Percentiles rank a stretch among this genome's conserved stretches.
Conservation (phyloP, 2,113 vertebrate genomes). For the Gasterosteus aculeatus region DNA sequence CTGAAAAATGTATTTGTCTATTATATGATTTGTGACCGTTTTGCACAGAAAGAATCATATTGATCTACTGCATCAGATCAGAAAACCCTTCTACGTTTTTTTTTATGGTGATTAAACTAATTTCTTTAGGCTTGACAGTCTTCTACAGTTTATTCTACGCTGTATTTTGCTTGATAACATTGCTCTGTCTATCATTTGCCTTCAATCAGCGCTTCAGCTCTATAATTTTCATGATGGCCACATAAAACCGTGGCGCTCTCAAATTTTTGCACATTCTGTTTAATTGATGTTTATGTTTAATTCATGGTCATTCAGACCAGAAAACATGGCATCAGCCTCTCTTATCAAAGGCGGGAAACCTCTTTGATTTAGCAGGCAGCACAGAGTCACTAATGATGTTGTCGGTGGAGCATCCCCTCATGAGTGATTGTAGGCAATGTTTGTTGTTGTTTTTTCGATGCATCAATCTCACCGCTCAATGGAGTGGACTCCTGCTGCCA, state of each 20-base stretch:
- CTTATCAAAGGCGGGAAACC: constrained; percentile 55
- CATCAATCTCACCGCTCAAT: constrained; percentile 59
- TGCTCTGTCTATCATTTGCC: neutral
- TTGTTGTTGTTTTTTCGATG: constrained; percentile 70
- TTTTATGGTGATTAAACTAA: neutral
- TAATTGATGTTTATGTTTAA: constrained; percentile 2
- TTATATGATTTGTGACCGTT: neutral
- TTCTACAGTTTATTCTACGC: neutral
- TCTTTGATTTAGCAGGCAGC: constrained; percentile 68
- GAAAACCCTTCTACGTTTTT: neutral
- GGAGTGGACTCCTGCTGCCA: constrained; percentile 61
- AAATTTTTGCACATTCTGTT: neutral
- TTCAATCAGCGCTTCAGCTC: neutral
- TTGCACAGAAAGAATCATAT: neutral
- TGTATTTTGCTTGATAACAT: constrained; percentile 56
- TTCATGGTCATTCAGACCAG: constrained; percentile 5
- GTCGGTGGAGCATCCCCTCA: constrained; percentile 53
- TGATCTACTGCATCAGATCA: neutral
- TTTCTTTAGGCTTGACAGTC: constrained; percentile 50
- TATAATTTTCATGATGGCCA: neutral
- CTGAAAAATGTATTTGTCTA: neutral
- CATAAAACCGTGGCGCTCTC: neutral
- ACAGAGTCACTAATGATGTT: constrained; percentile 64
- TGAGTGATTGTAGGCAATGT: constrained; percentile 64
- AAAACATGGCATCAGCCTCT: constrained; percentile 35